These are phyloP conservation scores for Brachionus paranguensis DNA, from an alignment of 1,140 invertebrate genomes.

Conservation along the genomic window DNA sequence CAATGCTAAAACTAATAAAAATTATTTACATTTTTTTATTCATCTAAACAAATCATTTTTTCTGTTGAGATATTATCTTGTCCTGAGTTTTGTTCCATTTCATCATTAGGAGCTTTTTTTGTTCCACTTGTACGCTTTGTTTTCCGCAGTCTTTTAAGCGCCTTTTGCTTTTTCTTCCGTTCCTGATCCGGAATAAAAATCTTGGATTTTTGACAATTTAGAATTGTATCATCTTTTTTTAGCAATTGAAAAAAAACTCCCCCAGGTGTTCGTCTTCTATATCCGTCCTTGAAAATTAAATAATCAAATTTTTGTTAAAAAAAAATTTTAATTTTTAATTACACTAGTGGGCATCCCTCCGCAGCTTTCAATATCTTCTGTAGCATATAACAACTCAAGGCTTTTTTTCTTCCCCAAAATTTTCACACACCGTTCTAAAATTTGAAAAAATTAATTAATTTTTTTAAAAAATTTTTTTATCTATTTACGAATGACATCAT, in stretches of 20 bases:
- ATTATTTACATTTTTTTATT: neutral
- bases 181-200: conserved; percentile 20
- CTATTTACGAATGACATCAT: conserved; percentile 46
- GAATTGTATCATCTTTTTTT: conserved; percentile 61
- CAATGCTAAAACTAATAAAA: neutral
- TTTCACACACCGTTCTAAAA: conserved; percentile 65
- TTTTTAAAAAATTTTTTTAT: neutral
- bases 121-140: neutral
- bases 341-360: conserved; percentile 76
- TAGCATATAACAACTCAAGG: conserved; percentile 69
- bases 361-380: conserved; percentile 69
- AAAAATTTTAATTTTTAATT: conserved; percentile 43
- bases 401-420: conserved; percentile 67
- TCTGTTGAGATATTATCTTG: neutral
- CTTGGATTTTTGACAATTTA: conserved; percentile 14
- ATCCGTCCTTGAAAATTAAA: conserved; percentile 63
- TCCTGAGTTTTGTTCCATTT: neutral
- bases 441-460: neutral
- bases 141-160: neutral
- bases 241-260: conserved; percentile 74
- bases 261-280: conserved; percentile 70
- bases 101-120: neutral
- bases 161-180: conserved; percentile 11
- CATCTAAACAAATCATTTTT: neutral
- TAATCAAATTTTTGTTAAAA: neutral